phyloP scores from a whole-genome alignment of 2,113 vertebrate genomes.

The Zosterops hypoxanthus region DNA sequence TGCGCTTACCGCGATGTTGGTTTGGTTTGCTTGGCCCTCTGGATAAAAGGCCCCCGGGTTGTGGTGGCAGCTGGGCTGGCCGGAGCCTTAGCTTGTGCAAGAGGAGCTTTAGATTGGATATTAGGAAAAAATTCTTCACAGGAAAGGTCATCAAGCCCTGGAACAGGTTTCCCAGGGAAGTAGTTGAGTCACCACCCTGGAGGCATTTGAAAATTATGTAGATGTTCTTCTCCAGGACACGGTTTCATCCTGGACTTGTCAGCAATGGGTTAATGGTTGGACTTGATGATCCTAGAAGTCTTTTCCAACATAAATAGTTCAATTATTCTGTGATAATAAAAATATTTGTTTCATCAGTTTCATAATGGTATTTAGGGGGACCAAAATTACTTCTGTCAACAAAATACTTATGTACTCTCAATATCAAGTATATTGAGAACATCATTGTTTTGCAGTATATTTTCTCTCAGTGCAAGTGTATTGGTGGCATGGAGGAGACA shows the following conservation, averaged over 20 bases:
- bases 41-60: too few relatives aligned
- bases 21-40: too few relatives aligned
- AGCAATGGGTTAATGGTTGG: neutral
- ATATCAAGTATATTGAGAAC: neutral
- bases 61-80: too few relatives aligned
- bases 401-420: neutral
- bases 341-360: neutral
- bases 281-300: neutral
- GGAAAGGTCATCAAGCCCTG: neutral
- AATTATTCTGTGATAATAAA: neutral
- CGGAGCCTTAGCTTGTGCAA: rapidly evolving
- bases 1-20: too few relatives aligned
- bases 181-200: neutral
- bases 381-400: neutral
- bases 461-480: neutral
- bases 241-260: neutral
- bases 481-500: neutral
- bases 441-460: neutral
- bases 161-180: neutral
- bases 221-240: neutral
- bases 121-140: neutral
- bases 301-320: neutral
- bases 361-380: neutral
- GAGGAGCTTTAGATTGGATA: neutral
- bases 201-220: neutral